Evolutionary conservation across 1,140 invertebrate species (phyloP).

Genomic region (Tetramorium simillimum): DNA sequence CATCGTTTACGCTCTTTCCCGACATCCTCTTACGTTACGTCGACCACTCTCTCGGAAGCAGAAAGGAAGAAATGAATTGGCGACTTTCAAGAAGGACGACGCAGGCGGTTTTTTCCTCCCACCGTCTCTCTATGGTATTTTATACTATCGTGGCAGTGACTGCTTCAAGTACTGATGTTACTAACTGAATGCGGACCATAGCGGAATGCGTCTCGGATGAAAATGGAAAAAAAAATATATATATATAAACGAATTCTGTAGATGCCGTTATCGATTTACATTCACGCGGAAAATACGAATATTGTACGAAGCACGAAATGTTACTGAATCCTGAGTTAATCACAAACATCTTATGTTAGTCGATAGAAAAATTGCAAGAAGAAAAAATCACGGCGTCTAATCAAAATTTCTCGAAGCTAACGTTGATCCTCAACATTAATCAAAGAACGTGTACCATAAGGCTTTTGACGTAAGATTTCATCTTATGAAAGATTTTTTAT

Average conservation of each 20-base stretch:
- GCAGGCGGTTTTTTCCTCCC: constrained; percentile 13
- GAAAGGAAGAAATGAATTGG: constrained; percentile 52
- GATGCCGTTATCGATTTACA: neutral
- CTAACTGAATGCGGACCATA: neutral
- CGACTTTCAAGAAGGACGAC: constrained; percentile 46
- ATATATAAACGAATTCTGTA: neutral
- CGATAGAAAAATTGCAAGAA: neutral
- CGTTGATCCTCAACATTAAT: neutral
- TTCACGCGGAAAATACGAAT: neutral
- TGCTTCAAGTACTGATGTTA: constrained; percentile 6
- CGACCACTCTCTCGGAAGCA: constrained; percentile 13
- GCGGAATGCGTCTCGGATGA: neutral
- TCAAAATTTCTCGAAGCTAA: neutral
- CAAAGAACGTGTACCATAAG: neutral
- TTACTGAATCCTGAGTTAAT: neutral
- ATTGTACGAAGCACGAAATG: neutral
- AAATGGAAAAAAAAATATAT: neutral
- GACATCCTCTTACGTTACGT: constrained; percentile 37
- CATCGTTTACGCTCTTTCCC: constrained; percentile 42
- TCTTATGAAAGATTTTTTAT: neutral
- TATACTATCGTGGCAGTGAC: constrained; percentile 3
- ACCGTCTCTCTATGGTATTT: neutral
- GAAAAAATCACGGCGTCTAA: neutral
- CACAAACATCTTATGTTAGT: neutral
- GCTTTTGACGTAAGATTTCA: neutral